Conservation (phyloP, 2,113 vertebrate species). For the Ondatra zibethicus region DNA sequence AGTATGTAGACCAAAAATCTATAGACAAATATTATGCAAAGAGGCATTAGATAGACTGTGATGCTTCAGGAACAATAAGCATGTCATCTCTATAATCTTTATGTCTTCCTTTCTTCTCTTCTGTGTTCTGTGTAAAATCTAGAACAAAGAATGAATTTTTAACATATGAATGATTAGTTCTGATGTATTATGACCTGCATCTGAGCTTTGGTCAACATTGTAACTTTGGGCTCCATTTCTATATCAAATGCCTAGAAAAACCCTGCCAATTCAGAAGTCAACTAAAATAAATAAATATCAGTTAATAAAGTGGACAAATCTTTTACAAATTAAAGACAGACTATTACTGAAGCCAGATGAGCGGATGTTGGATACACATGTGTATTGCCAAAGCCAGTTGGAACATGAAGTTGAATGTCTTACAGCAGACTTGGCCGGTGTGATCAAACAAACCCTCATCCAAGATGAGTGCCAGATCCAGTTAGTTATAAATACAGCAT, state of each 20-base stretch:
- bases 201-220: neutral
- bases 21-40: neutral
- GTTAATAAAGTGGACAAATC: constrained; percentile 68
- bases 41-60: neutral
- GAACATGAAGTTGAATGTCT: constrained; percentile 63
- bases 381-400: constrained; percentile 47
- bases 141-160: neutral
- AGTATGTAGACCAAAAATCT: neutral
- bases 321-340: constrained; percentile 65
- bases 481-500: constrained; percentile 23
- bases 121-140: neutral
- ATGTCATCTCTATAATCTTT: neutral
- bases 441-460: constrained; percentile 1
- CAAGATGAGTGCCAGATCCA: neutral
- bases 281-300: constrained; percentile 66
- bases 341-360: constrained; percentile 50
- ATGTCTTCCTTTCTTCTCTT: neutral
- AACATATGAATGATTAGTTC: neutral
- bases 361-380: neutral
- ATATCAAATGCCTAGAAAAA: neutral
- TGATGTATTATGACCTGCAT: neutral
- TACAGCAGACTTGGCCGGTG: constrained; percentile 43
- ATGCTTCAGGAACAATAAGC: neutral
- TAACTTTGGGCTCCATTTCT: neutral
- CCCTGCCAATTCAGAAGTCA: constrained; percentile 50